phyloP scores from a whole-genome alignment of 2,797 vertebrate species.

The Sebastes steindachneri region DNA sequence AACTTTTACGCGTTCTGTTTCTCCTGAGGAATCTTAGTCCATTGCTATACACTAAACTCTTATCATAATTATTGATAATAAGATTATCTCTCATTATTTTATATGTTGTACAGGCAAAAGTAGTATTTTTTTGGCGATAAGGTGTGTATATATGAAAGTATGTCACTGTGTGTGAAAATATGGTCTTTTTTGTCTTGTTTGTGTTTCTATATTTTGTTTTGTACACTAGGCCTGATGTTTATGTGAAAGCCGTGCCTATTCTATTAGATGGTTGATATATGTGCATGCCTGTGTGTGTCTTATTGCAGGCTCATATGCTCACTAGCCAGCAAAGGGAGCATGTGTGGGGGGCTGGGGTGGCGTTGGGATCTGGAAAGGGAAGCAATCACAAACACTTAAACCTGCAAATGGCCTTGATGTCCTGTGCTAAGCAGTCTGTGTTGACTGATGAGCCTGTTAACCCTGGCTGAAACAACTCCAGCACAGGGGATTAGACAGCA shows the following conservation, averaged over 20 bases:
- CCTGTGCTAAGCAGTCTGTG: slow-evolving; percentile 79
- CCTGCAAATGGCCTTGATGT: slow-evolving; percentile 82
- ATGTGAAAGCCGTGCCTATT: slow-evolving; percentile 18
- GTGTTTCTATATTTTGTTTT: neutral
- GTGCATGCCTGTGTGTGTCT: slow-evolving; percentile 31
- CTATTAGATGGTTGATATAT: slow-evolving; percentile 26
- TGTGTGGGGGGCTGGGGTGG: slow-evolving; percentile 30
- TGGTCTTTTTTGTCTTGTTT: neutral
- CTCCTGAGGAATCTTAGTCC: neutral
- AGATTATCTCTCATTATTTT: neutral
- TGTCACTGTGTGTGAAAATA: neutral
- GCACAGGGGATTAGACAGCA: slow-evolving; percentile 78
- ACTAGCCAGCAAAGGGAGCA: slow-evolving; percentile 20
- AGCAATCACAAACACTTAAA: slow-evolving; percentile 84
- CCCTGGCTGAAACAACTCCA: slow-evolving; percentile 82
- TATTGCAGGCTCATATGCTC: slow-evolving; percentile 53
- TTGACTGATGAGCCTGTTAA: slow-evolving; percentile 86
- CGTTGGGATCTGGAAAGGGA: slow-evolving; percentile 60
- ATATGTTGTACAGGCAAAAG: neutral
- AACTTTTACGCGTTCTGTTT: neutral
- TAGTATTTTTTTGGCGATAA: neutral
- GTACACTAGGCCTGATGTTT: slow-evolving; percentile 10
- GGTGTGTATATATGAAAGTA: neutral
- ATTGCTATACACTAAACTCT: neutral
- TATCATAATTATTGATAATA: neutral